Base-by-base conservation (phyloP, 1,140 invertebrate genomes). In the Tetranychus cinnabarinus region DNA sequence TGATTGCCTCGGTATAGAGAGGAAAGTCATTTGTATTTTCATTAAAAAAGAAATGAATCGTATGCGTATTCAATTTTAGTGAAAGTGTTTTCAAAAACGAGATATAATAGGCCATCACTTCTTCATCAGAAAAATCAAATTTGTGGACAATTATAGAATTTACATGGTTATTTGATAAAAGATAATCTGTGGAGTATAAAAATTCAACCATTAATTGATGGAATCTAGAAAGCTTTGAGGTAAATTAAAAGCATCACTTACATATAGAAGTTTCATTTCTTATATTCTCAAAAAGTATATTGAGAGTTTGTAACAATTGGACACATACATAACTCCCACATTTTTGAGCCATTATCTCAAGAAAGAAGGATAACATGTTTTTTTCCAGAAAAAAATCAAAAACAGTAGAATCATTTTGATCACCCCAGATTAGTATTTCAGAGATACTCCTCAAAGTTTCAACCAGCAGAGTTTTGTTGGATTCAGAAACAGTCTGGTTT, bases 341-440 rank as follows among this genome's bases (percentile, higher is more conserved):
- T 73, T 91, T 91, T 71, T 99, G 95, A 68, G 88, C 82, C 85
- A 98, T 90, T 62, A 98, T 97, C 63, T 85, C 82, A 62, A 97
- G 72, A 71, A 99, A 98, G 74, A 96, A 97, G 34, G 89, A 89
- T 23, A 98, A 77, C 95, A 99, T 98, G 69, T 98, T 97, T 72
- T 97, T 96, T 73, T 99, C 95, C 68, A 99, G 74, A 71, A 98
- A 98, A 72, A 96, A 97, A 93, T 98, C 95, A 78, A 99, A 98
- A 39, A 99, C 92, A 63, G 89, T 86, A 64, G 89, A 90, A 73
- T 97, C 96, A 82, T 99, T 98, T 76, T 98, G 95, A 76, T 99
- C 96, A 36, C 96, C 95, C 95, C 96, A 99, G 71, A 99, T 98
- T 10, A 99, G 76, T 70, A 99, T 98, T 77, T 99, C 95, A 33